Base-by-base conservation (phyloP, 1,140 invertebrate genomes). In the Diabrotica virgifera region DNA sequence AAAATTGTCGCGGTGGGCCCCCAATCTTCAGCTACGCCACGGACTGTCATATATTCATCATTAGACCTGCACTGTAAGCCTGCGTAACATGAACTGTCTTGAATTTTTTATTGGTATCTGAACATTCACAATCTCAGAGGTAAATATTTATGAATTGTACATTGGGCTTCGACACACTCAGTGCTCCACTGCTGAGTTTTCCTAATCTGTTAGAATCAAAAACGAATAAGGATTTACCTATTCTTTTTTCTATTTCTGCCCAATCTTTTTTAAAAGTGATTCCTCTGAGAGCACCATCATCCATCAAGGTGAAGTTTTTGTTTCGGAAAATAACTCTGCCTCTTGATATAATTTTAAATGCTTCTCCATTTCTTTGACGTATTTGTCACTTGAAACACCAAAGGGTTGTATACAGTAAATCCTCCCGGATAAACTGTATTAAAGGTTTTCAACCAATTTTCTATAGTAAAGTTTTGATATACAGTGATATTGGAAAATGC, bases 401-500 rank as follows among this genome's bases (percentile, higher is more conserved):
- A 73, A 5, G 84, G 81, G 7, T 80, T 79, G 6, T 78, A 78
- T 46, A 86, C 78, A 36, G 83, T 82, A 69, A 90, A 86, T 0
- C 85, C 86, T 3, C 81, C 81, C 5, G 82, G 77, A 57, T 78
- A 74, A 7, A 83, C 65, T 46, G 76, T 82, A 9, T 82, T 78
- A n/a, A 88, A 81, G 2, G 75, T 72, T n/a, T n/a, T n/a, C n/a
- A n/a, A n/a, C 74, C 86, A 88, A 72, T 86, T 86, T 51, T 85
- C 82, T 68, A 92, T 84, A 12, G 83, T 79, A 40, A 92, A 85
- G 57, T 85, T 82, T 53, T 87, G 80, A 52, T 82, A 81, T 9
- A 93, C 85, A 65, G 87, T 86, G 40, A 93, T 78, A 60, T 92
- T 90, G 52, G 89, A 89, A 75, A 92, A 83, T 57, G 86, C 84